A percentile compares a stretch with the other conserved stretches of the same genome.
These are phyloP conservation scores for Andrena camellia DNA, from an alignment of 2,888 invertebrate genomes.

Conservation along the genomic window DNA sequence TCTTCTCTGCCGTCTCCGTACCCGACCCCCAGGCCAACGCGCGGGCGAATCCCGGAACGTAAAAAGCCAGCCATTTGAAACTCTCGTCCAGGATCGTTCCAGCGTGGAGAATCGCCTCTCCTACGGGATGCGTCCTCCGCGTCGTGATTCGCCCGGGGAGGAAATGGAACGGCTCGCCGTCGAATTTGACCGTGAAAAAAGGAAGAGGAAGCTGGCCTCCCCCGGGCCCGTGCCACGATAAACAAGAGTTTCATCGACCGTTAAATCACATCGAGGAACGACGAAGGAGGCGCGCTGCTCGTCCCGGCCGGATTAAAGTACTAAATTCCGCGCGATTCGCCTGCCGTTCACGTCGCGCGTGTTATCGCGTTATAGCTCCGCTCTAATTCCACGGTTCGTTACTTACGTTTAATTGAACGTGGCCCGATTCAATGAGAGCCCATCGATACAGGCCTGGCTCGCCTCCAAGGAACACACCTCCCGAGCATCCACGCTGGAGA, in stretches of 20 bases:
- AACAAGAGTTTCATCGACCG: constrained; percentile 57
- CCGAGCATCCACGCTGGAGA: neutral
- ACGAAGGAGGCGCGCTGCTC: neutral
- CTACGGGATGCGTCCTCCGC: neutral
- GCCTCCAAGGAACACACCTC: constrained; percentile 39
- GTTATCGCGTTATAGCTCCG: constrained; percentile 56
- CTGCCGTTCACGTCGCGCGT: constrained; percentile 36
- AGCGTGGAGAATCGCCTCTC: constrained; percentile 28
- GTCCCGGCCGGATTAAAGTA: constrained; percentile 42
- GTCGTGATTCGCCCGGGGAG: constrained; percentile 27
- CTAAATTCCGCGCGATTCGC: constrained; percentile 56
- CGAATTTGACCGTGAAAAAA: constrained; percentile 28
- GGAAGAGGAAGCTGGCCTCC: neutral
- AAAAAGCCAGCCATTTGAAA: constrained; percentile 26
- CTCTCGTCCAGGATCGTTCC: constrained; percentile 35
- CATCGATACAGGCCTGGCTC: constrained; percentile 59
- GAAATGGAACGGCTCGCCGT: constrained; percentile 32
- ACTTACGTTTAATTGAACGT: constrained; percentile 64
- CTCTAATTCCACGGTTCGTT: constrained; percentile 65
- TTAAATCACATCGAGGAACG: constrained; percentile 44
- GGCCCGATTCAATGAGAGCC: constrained; percentile 48
- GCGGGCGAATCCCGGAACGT: constrained; percentile 14
- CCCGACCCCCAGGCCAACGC: neutral
- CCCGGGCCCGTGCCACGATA: constrained; percentile 22
- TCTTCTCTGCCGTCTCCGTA: constrained; percentile 4